Evolutionary conservation across 2,888 invertebrate species (phyloP).

Genomic region (Myathropa florea): DNA sequence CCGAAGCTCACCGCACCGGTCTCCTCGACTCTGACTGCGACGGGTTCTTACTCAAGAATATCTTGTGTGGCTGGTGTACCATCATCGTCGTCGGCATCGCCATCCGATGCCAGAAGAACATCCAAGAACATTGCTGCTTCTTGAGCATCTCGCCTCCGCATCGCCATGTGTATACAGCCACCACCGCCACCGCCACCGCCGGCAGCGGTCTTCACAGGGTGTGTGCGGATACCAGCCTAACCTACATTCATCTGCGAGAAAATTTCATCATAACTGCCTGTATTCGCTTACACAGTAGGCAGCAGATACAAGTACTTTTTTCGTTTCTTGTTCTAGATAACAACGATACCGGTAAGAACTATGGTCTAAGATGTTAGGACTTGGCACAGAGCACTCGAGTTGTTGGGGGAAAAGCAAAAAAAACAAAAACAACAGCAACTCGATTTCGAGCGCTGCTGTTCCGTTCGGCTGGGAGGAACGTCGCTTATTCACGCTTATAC

Average conservation of each 20-base stretch:
- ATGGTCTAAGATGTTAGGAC: conserved; percentile 27
- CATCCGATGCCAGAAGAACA: conserved; percentile 31
- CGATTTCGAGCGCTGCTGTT: conserved; percentile 32
- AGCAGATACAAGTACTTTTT: conserved; percentile 11
- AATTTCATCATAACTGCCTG: conserved; percentile 59
- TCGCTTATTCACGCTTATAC: conserved; percentile 2
- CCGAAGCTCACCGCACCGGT: conserved; percentile 17
- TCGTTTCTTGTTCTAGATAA: conserved; percentile 63
- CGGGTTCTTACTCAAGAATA: conserved; percentile 52
- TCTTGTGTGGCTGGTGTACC: conserved; percentile 43
- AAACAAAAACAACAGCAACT: neutral
- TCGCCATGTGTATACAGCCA: conserved; percentile 30
- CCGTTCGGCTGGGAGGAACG: conserved; percentile 43
- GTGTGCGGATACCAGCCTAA: conserved; percentile 42
- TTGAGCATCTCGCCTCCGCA: neutral
- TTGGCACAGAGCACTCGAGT: conserved; percentile 3
- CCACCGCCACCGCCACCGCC: conserved; percentile 7
- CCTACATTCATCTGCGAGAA: conserved; percentile 62
- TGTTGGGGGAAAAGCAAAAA: neutral
- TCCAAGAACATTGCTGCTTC: neutral
- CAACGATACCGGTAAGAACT: conserved; percentile 65
- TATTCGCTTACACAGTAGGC: conserved; percentile 49
- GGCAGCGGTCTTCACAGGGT: conserved; percentile 27
- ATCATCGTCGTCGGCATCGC: conserved; percentile 46
- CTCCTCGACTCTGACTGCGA: neutral